Base-by-base conservation (phyloP, 2,113 vertebrate species). In the Leptosomus discolor region DNA sequence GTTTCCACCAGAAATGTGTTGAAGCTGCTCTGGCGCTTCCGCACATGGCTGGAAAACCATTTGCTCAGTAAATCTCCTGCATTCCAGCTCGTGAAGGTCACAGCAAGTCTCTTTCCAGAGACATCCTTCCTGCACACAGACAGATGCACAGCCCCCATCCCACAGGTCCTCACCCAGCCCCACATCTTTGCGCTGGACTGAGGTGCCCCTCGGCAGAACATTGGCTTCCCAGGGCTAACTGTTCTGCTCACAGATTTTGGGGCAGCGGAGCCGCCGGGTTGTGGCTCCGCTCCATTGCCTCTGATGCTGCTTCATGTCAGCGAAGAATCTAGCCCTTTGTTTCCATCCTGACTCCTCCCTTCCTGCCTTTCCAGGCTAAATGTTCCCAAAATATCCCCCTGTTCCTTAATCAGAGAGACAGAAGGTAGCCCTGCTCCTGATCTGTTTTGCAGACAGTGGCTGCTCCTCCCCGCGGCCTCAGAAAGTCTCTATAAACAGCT, bases 321-420 rank as follows among this genome's bases (percentile, higher is more conserved):
- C 0, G 0, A 45, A 85, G 88, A 78, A 41, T 39, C 56, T 36
- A 74, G 63, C 58, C 74, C 54, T 21, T 11, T 85, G 85, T 63
- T 92, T 86, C 90, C 82, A 90, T 32, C 43, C 76, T 81, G 68
- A 20, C 71, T 76, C 56, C 76, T 94, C 83, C 88, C 43, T 81
- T 96, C 91, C 83, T 96, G 91, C 57, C 64, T 92, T 86, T 81
- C 88, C 88, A 90, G 87, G 79, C 82, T 46, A 15, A 84, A 50
- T 3, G 8, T 29, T 93, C 73, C 80, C 83, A 68, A 77, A 95
- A 94, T 91, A 88, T 74, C 36, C 48, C n/a, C 39, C 20, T 0
- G 0, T 29, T 48, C 77, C 76, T 48, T 34, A 6, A 12, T n/a
- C 90, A 71, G 79, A 22, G 65, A 84, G 41, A 8, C 68, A 77